These are phyloP conservation scores for Gobionotothen gibberifrons DNA, from an alignment of 2,797 vertebrate species.

Conservation along the genomic window DNA sequence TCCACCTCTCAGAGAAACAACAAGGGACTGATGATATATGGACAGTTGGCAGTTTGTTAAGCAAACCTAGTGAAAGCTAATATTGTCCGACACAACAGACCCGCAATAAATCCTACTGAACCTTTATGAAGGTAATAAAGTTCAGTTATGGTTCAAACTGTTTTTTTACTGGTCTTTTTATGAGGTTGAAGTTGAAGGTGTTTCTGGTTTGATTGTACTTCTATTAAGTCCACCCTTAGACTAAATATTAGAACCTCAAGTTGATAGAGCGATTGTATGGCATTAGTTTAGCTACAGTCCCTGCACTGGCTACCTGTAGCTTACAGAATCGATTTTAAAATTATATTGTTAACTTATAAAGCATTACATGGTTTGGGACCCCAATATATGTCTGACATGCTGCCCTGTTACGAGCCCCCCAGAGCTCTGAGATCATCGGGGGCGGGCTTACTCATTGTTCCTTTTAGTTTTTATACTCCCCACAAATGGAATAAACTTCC, in stretches of 20 bases:
- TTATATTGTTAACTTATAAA: too few relatives aligned
- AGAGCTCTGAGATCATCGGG: too few relatives aligned
- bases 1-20: conserved; percentile 27
- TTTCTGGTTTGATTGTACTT: not conserved
- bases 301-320: too few relatives aligned
- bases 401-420: too few relatives aligned
- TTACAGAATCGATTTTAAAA: too few relatives aligned
- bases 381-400: too few relatives aligned
- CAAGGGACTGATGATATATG: not conserved
- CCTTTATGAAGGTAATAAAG: not conserved
- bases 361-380: too few relatives aligned
- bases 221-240: not conserved
- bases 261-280: not conserved
- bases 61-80: not conserved
- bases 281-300: not conserved
- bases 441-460: too few relatives aligned
- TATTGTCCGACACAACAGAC: not conserved
- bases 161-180: not conserved
- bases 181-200: not conserved
- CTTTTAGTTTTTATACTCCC: too few relatives aligned
- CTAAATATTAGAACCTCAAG: not conserved
- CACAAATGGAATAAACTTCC: too few relatives aligned
- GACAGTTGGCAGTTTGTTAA: conserved; percentile 6
- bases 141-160: not conserved
- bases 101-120: not conserved